Evolutionary conservation across 2,888 invertebrate genomes (phyloP), one percentile per base, ranked within the genome.

Genomic region (Schizotus pectinicornis): DNA sequence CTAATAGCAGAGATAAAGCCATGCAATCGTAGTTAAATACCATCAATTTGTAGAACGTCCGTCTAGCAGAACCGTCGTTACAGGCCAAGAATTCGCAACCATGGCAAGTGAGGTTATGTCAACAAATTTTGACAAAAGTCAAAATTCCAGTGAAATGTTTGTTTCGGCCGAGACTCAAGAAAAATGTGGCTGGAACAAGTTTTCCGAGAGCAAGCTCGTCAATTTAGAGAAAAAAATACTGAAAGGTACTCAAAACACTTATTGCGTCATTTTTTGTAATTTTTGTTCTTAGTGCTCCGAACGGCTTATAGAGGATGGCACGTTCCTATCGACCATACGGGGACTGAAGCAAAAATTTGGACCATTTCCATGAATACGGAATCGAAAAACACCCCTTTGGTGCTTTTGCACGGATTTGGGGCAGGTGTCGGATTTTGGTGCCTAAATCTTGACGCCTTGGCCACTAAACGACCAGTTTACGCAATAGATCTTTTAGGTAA

Each of bases 381-480:
- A 62, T 82, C 82, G 36, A 78, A 81, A 54, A 88, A 88, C 72
- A 88, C 88, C 0, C 97, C 98, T 0, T 80, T 98, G 31, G 92
- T 98, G 33, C 75, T 98, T 72, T 81, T 98, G 8, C 98, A 98
- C 77, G 98, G 98, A 0, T 87, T 98, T 77, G 97, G 92, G 7
- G 90, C 95, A 0, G 98, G 96, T 1, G 86, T 95, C 12, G 97
- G 92, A 2, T 83, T 98, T 53, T 98, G 97, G 96, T 90, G 92
- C 58, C 85, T 92, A 67, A 98, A 97, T 80, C 81, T 96, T 3
- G 94, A 95, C 76, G 82, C 87, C 0, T 81, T 97, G 5, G 89
- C 93, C 0, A 83, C 85, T 41, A 82, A 86, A 6, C 83, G 95
- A 50, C 92, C 95, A 0, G 90, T 97, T 0, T 94, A 95, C 79